These are phyloP conservation scores for Drosophila vallismaia DNA, from an alignment of 2,888 invertebrate genomes.

Conservation along the genomic window DNA sequence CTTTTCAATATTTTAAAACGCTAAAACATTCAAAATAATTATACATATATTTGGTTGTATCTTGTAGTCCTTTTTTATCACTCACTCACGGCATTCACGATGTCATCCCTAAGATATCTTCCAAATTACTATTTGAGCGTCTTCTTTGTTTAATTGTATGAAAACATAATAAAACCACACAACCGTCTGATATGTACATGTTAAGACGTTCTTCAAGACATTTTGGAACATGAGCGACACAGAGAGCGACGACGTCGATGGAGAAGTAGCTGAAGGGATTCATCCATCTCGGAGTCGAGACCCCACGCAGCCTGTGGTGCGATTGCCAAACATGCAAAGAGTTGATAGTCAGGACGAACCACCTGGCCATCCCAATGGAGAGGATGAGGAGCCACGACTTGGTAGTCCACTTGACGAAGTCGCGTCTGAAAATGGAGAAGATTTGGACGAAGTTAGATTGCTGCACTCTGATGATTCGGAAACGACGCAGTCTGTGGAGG, in stretches of 20 bases:
- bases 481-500: too few species aligned
- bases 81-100: conserved; percentile 1
- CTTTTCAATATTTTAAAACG: too few species aligned
- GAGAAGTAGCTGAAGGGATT: neutral
- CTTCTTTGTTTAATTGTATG: conserved; percentile 3
- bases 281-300: conserved; percentile 20
- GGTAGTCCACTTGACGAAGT: neutral
- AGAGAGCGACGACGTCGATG: conserved; percentile 4
- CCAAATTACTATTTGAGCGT: conserved; percentile 12
- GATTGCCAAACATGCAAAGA: conserved; percentile 5
- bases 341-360: conserved; percentile 1
- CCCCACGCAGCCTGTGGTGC: conserved; percentile 7
- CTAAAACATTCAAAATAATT: too few species aligned
- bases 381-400: neutral
- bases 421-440: neutral
- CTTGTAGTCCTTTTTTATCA: neutral
- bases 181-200: neutral
- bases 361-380: neutral
- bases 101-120: conserved; percentile 2
- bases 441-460: too few species aligned
- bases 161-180: neutral
- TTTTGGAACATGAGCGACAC: conserved; percentile 3
- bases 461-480: too few species aligned
- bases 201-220: neutral
- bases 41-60: too few species aligned